Evolutionary conservation across 1,140 invertebrate species (phyloP).

Genomic region (Nilaparvata lugens): DNA sequence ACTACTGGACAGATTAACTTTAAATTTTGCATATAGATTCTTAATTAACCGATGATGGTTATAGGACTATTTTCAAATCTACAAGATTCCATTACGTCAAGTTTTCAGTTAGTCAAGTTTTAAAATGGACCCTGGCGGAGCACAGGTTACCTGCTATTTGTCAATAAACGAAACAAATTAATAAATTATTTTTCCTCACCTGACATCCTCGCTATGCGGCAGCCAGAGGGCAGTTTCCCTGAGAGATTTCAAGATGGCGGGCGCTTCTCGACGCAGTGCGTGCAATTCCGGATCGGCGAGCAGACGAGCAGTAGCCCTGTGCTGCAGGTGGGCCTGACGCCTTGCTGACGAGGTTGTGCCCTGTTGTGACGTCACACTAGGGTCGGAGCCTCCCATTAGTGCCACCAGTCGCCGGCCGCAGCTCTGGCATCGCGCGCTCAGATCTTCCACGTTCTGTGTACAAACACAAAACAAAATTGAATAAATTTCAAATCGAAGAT

Average conservation of each 20-base stretch:
- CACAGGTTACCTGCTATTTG: too few relatives aligned
- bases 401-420: conserved; percentile 40
- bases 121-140: too few relatives aligned
- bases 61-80: too few relatives aligned
- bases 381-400: conserved; percentile 39
- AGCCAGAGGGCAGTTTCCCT: conserved; percentile 40
- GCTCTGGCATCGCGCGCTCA: conserved; percentile 38
- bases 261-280: conserved; percentile 40
- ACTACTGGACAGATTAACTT: too few relatives aligned
- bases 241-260: conserved; percentile 37
- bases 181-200: conserved; percentile 16
- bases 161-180: background rate
- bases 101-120: too few relatives aligned
- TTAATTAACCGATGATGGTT: too few relatives aligned
- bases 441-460: conserved; percentile 42
- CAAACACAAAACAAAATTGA: background rate
- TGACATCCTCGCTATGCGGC: conserved; percentile 34
- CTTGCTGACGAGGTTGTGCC: conserved; percentile 16
- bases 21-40: too few relatives aligned
- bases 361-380: background rate
- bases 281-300: conserved; percentile 42
- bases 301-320: conserved; percentile 37
- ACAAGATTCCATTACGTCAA: too few relatives aligned
- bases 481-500: background rate
- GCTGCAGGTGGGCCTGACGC: conserved; percentile 43